Base-by-base conservation (phyloP, 2,113 vertebrate genomes). In the Lampris incognitus region DNA sequence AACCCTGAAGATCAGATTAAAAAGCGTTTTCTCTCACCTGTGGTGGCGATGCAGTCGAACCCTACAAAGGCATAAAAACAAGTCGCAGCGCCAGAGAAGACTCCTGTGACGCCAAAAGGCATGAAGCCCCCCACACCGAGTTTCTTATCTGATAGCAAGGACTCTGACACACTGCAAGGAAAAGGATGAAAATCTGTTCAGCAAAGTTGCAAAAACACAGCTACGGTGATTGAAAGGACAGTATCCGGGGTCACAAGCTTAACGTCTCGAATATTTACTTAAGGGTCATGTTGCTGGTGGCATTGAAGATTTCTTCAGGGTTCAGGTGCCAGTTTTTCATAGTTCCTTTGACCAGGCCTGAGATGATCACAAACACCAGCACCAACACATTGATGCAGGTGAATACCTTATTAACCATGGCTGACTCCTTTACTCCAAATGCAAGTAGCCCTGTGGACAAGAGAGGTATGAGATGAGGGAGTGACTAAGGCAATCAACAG, bases 11-110 rank as follows among this genome's bases (percentile, higher is more conserved):
- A 13, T 51, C 3, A 50, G 38, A 40, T 13, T 6, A 64, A 74
- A 42, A 4, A 89, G 48, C 74, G 10, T 8, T 41, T 39, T 5
- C 13, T 9, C 90, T 85, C 62, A 98, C 98, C 97, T 93, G 97
- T 98, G 9, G 97, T 99, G 64, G 98, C 97, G 1, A 99, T 99
- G 90, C 97, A 98, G 92, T 99, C 98, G 72, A 99, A 99, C 13
- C 98, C 98, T 48, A 99, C 96, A 0, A 99, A 99, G 72, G 97
- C 98, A 41, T 99, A 99, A 89, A 99, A 99, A 77, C 98, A 99
- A 0, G 97, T 99, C 1, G 97, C 97, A 24, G 98, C 97, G 8
- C 98, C 97, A 0, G 97, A 97, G 1, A 99, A 94, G 52, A 99
- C 96, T 9, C 97, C 98, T 0, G 89, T 83, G 74, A 95, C 90